Evolutionary conservation across 2,797 vertebrate species (phyloP), one percentile per base, ranked within the genome.

Genomic region (Moxostoma hubbsi): DNA sequence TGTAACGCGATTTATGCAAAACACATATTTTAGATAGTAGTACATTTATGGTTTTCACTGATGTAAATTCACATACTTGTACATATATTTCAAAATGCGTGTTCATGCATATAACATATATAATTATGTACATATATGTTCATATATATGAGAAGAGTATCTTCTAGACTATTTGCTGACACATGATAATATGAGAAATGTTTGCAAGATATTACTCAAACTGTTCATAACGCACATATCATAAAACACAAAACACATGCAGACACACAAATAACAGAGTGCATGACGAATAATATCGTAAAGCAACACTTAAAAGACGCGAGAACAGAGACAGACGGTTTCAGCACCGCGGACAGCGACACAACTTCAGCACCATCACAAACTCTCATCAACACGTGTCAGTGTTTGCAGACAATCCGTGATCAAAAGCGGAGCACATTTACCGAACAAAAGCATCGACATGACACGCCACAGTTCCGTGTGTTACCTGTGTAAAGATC

Each of bases 341-440:
- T 84, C 82, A 85, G 85, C 15, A 85, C 86, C 83, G 64, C 11
- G 78, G 83, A 92, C 83, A 85, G 79, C 73, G 77, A 62, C 51
- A 9, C 1, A 4, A 15, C 1, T 0, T 9, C 43, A n/a, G 61
- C 12, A 75, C 36, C 18, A 9, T 0, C 18, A 24, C 4, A 9
- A 59, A 18, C 54, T 15, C 6, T 11, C 54, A 57, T 6, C 73
- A 46, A n/a, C 57, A 7, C 50, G 55, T 8, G 55, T 1, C 15
- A 55, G 24, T 53, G 50, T 49, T 18, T 57, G 36, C 68, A 57
- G 36, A 70, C 2, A 9, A 12, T 57, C 36, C n/a, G 4, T 10
- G 4, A 16, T 4, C 18, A 50, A 51, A 54, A 6, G 5, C 46
- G 55, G 15, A 10, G 36, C 36, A 36, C 36, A 36, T 36, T 36